Percentiles rank a stretch among this genome's conserved stretches.
Conservation (phyloP, 2,113 vertebrate species). For the Hypocryptadius cinnamomeus region DNA sequence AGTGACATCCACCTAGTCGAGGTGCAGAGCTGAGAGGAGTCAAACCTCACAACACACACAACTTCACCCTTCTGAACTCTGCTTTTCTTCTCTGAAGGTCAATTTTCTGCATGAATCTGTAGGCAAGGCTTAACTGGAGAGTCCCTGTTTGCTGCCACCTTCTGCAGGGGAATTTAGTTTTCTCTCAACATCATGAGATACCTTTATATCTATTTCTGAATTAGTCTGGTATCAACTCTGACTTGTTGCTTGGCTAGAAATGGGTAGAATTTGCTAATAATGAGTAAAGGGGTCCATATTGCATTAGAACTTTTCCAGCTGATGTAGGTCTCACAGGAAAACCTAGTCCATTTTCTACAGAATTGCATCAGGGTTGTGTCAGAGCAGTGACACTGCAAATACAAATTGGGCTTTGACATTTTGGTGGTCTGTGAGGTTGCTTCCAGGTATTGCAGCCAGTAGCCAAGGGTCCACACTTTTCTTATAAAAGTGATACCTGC, state of each 20-base stretch:
- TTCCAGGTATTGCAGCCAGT: not conserved
- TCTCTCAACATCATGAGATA: not conserved
- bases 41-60: not conserved
- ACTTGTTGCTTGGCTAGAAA: not conserved
- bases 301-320: not conserved
- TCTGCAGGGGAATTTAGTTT: not conserved
- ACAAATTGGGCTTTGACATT: not conserved
- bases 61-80: not conserved
- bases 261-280: not conserved
- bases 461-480: not conserved
- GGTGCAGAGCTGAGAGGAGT: not conserved
- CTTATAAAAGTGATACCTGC: not conserved
- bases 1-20: rapidly evolving
- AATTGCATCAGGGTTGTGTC: not conserved
- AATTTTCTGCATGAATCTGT: not conserved
- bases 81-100: not conserved
- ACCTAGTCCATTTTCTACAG: not conserved
- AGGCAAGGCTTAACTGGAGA: not conserved
- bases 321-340: not conserved
- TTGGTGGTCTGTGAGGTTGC: not conserved
- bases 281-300: not conserved
- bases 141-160: not conserved
- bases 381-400: not conserved
- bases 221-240: not conserved
- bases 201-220: not conserved